Conservation (phyloP, 2,888 invertebrate species). For the Xestoiulus laeticollis region DNA sequence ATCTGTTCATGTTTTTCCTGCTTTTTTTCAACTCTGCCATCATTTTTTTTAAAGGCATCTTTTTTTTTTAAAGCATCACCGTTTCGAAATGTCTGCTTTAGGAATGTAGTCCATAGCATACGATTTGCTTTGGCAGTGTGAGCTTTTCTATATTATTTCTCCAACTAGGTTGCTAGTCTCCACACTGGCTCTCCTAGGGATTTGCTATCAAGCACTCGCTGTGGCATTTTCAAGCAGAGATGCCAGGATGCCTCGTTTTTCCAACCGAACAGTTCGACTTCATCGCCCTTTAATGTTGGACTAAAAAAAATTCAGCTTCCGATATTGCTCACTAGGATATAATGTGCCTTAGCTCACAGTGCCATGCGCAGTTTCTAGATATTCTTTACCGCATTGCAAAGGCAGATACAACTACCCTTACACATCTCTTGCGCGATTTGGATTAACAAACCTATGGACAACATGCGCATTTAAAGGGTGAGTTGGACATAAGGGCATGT, state of each 20-base stretch:
- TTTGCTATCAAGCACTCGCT: not conserved
- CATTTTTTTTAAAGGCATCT: not conserved
- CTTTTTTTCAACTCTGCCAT: no score
- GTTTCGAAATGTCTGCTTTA: not conserved
- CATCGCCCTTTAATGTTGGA: not conserved
- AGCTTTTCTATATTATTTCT: not conserved
- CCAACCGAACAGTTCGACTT: not conserved
- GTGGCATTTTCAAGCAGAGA: not conserved
- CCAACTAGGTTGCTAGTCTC: not conserved
- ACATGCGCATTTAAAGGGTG: slow-evolving; percentile 12
- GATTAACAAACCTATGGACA: not conserved
- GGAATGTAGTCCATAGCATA: not conserved
- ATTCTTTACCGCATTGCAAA: not conserved
- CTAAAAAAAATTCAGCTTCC: not conserved
- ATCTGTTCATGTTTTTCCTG: not conserved
- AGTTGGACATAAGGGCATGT: not conserved
- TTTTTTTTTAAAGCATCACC: not conserved
- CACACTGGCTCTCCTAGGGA: not conserved
- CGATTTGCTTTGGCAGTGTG: not conserved
- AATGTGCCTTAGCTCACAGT: not conserved
- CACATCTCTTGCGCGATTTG: not conserved
- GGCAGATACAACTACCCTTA: not conserved
- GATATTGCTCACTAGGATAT: not conserved
- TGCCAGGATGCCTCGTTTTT: not conserved
- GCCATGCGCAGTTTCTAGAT: not conserved